A percentile compares a stretch with the other conserved stretches of the same genome.
Conservation (phyloP, 92 coral and sea anemone genomes). For the Umimayanthus kanabou region DNA sequence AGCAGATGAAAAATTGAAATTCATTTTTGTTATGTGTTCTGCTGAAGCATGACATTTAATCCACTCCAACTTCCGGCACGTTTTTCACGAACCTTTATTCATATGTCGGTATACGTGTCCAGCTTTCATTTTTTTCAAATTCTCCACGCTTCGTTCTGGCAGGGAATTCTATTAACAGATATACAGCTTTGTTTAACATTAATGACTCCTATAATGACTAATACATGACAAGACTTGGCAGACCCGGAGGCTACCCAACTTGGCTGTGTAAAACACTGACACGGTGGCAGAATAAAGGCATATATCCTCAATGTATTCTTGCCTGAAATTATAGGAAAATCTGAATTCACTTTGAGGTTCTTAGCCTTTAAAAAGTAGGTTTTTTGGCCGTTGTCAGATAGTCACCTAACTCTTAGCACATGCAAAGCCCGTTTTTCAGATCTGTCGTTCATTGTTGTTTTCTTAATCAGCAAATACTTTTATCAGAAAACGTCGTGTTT, state of each 20-base stretch:
- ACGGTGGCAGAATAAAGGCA: background rate
- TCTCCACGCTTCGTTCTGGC: background rate
- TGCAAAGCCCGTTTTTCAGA: background rate
- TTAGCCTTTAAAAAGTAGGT: background rate
- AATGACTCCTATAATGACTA: background rate
- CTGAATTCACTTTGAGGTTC: background rate
- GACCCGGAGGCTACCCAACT: background rate
- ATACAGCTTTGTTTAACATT: background rate
- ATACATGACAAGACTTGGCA: background rate
- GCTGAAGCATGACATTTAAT: background rate
- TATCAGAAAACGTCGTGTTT: background rate
- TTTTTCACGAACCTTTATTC: background rate
- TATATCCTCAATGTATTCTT: too few species aligned
- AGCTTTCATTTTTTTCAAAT: too few species aligned
- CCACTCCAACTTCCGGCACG: background rate
- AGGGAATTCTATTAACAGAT: background rate
- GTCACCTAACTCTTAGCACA: background rate
- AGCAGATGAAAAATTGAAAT: background rate
- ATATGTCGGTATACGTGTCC: background rate
- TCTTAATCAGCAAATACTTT: slow-evolving; percentile 5
- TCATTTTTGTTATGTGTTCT: background rate
- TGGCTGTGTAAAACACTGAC: background rate
- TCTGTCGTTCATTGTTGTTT: background rate
- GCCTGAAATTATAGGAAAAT: background rate
- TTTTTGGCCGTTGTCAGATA: background rate